Base-by-base conservation (phyloP, 2,888 invertebrate genomes). In the Glaucopsyche alexis region DNA sequence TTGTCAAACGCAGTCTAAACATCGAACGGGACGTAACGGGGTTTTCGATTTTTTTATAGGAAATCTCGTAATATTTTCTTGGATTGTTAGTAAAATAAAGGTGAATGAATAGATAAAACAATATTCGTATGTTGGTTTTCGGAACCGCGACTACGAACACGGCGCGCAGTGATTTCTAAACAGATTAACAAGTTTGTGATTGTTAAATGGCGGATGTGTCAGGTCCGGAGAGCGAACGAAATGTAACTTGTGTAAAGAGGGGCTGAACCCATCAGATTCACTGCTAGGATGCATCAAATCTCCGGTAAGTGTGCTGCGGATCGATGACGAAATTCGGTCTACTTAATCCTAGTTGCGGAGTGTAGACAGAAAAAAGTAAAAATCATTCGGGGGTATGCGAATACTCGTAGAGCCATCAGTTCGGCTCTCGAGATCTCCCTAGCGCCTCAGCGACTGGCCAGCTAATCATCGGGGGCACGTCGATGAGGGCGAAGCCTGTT, bases 211-310 rank as follows among this genome's bases (percentile, higher is more conserved):
- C 91, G 89, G 86, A 80, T 76, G 74, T 73, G 74, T 69, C 49
- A 49, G 69, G 29, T 76, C 76, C 74, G 81, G 79, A 73, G 67
- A 71, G 75, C 42, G 64, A 81, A 81, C 81, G 78, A 81, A 84
- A 88, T 90, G 90, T 90, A n/a, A n/a, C n/a, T 90, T 89, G 80
- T 84, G 82, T 87, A 85, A 85, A 80, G 79, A 79, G 80, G 79
- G 82, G 75, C 76, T 76, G 78, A 81, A 81, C 77, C 77, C 77
- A 79, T 80, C 78, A 79, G 80, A 80, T 81, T 80, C 78, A 77
- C 80, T 83, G 85, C 81, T 84, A 87, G 84, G 81, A 91, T 91
- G 91, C 78, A 76, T 79, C 76, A 80, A 74, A 81, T 82, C 78
- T 80, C 79, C 79, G 87, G 91, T 91, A 71, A 87, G 89, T 83